Evolutionary conservation across 1,140 invertebrate species (phyloP), one percentile per base, ranked within the genome.

Genomic region (Drosophila albomicans): DNA sequence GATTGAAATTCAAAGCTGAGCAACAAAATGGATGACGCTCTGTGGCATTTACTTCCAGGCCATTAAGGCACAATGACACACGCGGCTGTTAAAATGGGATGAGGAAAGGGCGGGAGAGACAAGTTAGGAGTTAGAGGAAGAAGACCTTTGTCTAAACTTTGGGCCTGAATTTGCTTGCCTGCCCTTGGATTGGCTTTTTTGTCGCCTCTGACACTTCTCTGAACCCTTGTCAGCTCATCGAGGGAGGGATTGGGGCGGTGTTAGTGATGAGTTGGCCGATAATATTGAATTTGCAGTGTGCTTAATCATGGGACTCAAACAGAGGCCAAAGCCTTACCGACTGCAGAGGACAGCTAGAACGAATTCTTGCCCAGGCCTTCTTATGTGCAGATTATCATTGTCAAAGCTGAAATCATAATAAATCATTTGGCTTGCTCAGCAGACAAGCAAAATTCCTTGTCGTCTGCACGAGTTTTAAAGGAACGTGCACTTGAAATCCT

Each of bases 21-120:
- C 69, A 72, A 45, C 5, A 66, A 54, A 72, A 66, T 62, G 56
- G 63, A 72, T 1, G 16, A 20, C 54, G 70, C 56, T 30, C 16
- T 38, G 16, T 76, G 74, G 62, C 69, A 73, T 76, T 77, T 58
- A 73, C 70, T 77, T 77, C 63, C 75, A 77, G 70, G 63, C 75
- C 75, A 77, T 77, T 73, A 73, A 76, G 57, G 49, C 69, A 67
- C 70, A 77, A 74, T 74, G 75, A 73, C 70, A 77, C 70, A 67
- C 45, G 69, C 69, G 38, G 6, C 41, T 64, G 46, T 61, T 54
- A 25, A 46, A 30, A 10, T 49, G 28, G 2, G 16, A 20, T n/a
- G 11, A 30, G 28, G 46, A 28, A 20, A 16, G 10, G 11, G 30
- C n/a, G 48, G 30, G 11, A 35, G 28, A 10, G 25, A 43, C 1